Conservation (phyloP, 2,113 vertebrate species). For the Mugil cephalus region DNA sequence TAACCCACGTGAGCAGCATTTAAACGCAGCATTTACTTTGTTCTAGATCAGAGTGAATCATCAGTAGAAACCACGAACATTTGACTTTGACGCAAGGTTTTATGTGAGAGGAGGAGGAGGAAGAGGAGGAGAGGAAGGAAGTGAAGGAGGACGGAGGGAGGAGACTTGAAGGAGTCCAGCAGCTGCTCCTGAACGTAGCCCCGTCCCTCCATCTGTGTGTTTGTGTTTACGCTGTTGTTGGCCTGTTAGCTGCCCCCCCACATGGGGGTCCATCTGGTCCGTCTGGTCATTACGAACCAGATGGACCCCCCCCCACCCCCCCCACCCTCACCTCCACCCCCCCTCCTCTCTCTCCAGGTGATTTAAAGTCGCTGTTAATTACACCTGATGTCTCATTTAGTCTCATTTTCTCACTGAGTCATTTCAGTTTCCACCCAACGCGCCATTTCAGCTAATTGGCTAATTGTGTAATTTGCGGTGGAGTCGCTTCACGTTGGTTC, state of each 20-base stretch:
- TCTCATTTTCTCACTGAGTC: constrained; percentile 3
- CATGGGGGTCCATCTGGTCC: constrained; percentile 72
- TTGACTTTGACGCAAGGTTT: too few relatives aligned
- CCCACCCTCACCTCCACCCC: too few relatives aligned
- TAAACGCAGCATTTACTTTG: too few relatives aligned
- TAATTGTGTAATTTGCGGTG: constrained; percentile 42
- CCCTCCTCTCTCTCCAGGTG: constrained; percentile 55
- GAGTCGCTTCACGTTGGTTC: neutral
- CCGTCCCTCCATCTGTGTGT: constrained; percentile 40
- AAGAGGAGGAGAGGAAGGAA: neutral
- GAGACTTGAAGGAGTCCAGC: constrained; percentile 26
- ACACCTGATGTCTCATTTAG: constrained; percentile 68
- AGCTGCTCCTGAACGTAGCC: constrained; percentile 36
- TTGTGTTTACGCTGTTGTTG: constrained; percentile 32
- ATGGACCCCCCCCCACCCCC: constrained; percentile 19
- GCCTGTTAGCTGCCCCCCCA: constrained; percentile 53
- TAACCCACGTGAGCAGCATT: too few relatives aligned
- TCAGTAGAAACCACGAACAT: too few relatives aligned
- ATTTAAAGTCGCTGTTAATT: constrained; percentile 64
- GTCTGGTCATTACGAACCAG: constrained; percentile 55
- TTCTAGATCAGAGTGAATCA: too few relatives aligned
- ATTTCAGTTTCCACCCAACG: constrained; percentile 42
- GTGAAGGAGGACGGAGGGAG: constrained; percentile 1
- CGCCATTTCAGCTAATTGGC: constrained; percentile 42
- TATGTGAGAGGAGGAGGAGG: constrained; percentile 2